phyloP scores from a whole-genome alignment of 2,888 invertebrate species.

The Molanna angustata region DNA sequence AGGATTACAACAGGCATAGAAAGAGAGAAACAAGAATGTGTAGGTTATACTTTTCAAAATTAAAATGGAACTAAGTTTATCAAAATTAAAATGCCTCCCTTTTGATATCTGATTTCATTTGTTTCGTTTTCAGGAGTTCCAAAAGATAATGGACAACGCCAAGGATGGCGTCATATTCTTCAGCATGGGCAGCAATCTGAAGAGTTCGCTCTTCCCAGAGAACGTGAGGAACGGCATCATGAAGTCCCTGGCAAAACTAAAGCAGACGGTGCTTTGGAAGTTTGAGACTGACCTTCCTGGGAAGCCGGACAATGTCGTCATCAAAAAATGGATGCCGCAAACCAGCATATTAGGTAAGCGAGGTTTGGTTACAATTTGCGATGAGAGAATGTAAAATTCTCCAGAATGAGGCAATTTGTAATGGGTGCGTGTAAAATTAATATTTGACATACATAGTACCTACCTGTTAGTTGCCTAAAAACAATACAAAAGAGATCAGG shows the following conservation, averaged over 20 bases:
- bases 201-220: slow-evolving; percentile 42
- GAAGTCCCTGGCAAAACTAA: slow-evolving; percentile 43
- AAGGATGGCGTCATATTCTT: slow-evolving; percentile 51
- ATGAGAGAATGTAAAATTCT: no score
- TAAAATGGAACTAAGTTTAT: no score
- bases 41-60: no score
- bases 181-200: slow-evolving; percentile 50
- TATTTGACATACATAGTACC: no score
- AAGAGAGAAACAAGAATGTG: no score
- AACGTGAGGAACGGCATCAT: slow-evolving; percentile 40
- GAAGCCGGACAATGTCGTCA: slow-evolving; percentile 45
- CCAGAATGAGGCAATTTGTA: no score
- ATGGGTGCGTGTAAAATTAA: no score
- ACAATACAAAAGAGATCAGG: no score
- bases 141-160: slow-evolving; percentile 44
- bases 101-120: slow-evolving; percentile 34
- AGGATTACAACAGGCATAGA: no score
- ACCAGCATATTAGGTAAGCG: slow-evolving; percentile 42
- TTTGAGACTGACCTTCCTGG: slow-evolving; percentile 42
- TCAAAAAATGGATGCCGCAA: slow-evolving; percentile 48
- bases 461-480: no score
- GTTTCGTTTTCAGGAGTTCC: slow-evolving; percentile 40
- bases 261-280: slow-evolving; percentile 52
- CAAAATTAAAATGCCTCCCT: no score
- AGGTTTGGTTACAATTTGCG: no score